These are phyloP conservation scores for Tachina fera DNA, from an alignment of 2,888 invertebrate species.

Conservation along the genomic window DNA sequence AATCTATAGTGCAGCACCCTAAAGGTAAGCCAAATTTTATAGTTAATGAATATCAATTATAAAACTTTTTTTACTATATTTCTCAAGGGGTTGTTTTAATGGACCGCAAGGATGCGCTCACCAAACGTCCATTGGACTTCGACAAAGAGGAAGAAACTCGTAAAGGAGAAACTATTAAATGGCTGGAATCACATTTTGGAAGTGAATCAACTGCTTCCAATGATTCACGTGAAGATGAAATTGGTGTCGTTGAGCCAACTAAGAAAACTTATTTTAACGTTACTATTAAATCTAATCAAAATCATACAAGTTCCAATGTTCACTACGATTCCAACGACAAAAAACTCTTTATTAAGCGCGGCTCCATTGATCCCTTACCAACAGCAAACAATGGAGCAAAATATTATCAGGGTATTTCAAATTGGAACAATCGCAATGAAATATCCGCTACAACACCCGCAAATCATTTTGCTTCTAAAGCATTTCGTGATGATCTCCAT, in stretches of 20 bases:
- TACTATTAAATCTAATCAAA: slow-evolving; percentile 86
- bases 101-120: slow-evolving; percentile 91
- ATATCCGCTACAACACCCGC: slow-evolving; percentile 70
- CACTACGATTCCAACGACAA: slow-evolving; percentile 75
- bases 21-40: slow-evolving; percentile 82
- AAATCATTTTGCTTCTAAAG: slow-evolving; percentile 82
- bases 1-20: slow-evolving; percentile 83
- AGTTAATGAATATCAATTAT: neutral
- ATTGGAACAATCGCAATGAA: slow-evolving; percentile 89
- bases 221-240: slow-evolving; percentile 82
- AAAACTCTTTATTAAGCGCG: slow-evolving; percentile 81
- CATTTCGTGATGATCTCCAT: slow-evolving; percentile 82
- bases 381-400: slow-evolving; percentile 75
- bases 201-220: slow-evolving; percentile 92
- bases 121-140: slow-evolving; percentile 91
- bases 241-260: slow-evolving; percentile 84
- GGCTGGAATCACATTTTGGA: slow-evolving; percentile 95
- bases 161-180: slow-evolving; percentile 94
- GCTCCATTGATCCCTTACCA: slow-evolving; percentile 79
- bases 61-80: neutral
- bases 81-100: slow-evolving; percentile 81
- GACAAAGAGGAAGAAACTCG: slow-evolving; percentile 95
- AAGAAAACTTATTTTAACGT: slow-evolving; percentile 91
- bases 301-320: slow-evolving; percentile 77
- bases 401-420: slow-evolving; percentile 90